Conservation (phyloP, 2,113 vertebrate species). For the Alosa alosa region DNA sequence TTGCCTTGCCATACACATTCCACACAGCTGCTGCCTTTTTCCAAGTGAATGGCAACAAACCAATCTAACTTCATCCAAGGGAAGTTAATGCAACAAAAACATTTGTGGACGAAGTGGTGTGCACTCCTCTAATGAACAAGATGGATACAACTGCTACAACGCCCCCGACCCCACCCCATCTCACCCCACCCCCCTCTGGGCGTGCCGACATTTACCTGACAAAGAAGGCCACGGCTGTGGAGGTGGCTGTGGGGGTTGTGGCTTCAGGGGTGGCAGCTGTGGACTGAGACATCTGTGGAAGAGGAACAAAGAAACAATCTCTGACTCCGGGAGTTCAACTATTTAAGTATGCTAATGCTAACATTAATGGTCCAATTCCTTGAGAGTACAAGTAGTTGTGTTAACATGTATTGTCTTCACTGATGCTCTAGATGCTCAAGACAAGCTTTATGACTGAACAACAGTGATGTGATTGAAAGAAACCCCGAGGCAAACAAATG, state of each 20-base stretch:
- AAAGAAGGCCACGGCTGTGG: slow-evolving; percentile 84
- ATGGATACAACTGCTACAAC: not conserved
- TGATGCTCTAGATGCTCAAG: not conserved
- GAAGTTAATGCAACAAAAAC: not conserved
- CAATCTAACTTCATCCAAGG: not conserved
- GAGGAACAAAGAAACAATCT: not conserved
- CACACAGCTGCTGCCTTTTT: not conserved
- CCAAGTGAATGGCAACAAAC: not conserved
- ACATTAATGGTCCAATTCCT: not conserved
- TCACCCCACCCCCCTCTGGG: not conserved
- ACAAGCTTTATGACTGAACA: not conserved
- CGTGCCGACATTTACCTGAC: slow-evolving; percentile 72
- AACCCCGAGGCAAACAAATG: not conserved
- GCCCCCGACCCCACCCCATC: too few species aligned
- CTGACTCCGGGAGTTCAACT: not conserved
- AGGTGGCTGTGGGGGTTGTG: slow-evolving; percentile 74
- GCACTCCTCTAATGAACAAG: not conserved
- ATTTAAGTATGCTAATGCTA: not conserved
- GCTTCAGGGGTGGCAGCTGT: slow-evolving; percentile 65
- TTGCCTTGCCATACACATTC: not conserved
- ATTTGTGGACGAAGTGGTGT: too few species aligned
- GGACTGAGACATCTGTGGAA: not conserved
- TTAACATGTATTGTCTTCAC: not conserved
- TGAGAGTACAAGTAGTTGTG: not conserved
- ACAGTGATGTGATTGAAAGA: not conserved